phyloP scores from a whole-genome alignment of 2,797 vertebrate species.

The Squalus acanthias region DNA sequence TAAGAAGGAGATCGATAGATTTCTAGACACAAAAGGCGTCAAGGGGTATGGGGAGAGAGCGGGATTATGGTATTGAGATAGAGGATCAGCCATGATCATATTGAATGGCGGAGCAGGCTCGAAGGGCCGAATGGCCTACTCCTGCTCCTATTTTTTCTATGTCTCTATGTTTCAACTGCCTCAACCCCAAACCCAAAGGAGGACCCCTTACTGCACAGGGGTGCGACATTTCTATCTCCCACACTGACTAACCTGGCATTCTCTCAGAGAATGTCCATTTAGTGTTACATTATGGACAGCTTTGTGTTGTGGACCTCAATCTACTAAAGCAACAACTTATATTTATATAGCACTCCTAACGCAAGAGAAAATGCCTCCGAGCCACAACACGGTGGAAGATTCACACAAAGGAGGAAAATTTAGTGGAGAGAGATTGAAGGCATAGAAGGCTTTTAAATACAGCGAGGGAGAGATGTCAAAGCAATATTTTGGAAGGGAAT shows the following conservation, averaged over 20 bases:
- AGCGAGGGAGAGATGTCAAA: not conserved
- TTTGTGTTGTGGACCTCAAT: not conserved
- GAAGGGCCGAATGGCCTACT: no score
- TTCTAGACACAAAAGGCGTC: no score
- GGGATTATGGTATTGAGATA: no score
- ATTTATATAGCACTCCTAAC: not conserved
- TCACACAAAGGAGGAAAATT: not conserved
- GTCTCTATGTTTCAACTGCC: not conserved
- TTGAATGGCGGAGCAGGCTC: no score
- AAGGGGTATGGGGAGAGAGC: no score
- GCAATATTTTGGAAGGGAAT: not conserved
- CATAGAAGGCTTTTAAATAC: not conserved
- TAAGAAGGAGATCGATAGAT: no score
- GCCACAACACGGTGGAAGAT: not conserved
- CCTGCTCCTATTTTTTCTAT: no score
- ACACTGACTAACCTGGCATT: not conserved
- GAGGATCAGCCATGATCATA: no score
- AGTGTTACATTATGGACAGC: not conserved
- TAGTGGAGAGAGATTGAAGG: not conserved
- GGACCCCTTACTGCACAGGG: not conserved
- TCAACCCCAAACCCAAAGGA: not conserved
- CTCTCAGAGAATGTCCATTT: not conserved
- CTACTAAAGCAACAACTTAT: not conserved
- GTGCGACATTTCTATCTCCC: not conserved
- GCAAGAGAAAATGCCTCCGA: not conserved